Conservation (phyloP, 2,113 vertebrate species). For the Chaetops frenatus region DNA sequence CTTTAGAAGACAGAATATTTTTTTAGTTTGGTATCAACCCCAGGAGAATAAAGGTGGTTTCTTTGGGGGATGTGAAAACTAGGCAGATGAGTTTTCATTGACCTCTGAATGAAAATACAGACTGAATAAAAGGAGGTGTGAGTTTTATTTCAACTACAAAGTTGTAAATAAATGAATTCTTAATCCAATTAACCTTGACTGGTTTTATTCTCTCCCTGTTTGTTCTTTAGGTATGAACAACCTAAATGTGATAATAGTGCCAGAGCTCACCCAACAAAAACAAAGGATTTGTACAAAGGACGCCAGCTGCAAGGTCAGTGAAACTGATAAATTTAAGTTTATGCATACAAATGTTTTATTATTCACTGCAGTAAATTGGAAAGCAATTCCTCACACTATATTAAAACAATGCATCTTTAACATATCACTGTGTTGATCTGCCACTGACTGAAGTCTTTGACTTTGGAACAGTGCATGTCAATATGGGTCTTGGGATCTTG, state of each 20-base stretch:
- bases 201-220: background rate
- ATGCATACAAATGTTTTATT: background rate
- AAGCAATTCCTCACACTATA: background rate
- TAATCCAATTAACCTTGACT: background rate
- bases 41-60: background rate
- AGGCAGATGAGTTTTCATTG: background rate
- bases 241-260: constrained; percentile 91
- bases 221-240: constrained; percentile 84
- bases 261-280: constrained; percentile 86
- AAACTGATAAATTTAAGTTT: background rate
- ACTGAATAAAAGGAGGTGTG: background rate
- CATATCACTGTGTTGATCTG: background rate
- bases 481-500: background rate
- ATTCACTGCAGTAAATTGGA: background rate
- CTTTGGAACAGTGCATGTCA: background rate
- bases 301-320: constrained; percentile 89
- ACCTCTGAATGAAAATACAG: background rate
- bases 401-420: background rate
- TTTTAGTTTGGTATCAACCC: background rate
- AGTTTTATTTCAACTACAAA: background rate
- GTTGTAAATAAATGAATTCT: background rate
- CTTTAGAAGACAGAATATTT: background rate
- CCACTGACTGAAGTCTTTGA: background rate
- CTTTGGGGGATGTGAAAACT: background rate
- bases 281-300: constrained; percentile 85